Conservation (phyloP, 1,140 invertebrate genomes). For the Drosophila suzukii region DNA sequence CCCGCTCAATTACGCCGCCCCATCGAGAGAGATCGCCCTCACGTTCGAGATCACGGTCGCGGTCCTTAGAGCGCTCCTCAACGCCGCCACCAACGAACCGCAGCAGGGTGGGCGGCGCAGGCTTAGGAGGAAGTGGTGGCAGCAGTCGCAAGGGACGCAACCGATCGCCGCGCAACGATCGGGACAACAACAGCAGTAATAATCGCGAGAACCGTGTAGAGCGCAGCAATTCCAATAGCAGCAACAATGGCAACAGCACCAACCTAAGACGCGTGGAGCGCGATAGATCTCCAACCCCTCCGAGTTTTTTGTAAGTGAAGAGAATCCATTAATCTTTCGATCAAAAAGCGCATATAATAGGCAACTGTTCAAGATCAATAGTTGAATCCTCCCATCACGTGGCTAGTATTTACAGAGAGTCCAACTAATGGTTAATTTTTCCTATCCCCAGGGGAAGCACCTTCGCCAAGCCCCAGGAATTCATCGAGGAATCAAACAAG, state of each 20-base stretch:
- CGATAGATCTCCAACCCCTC: conserved; percentile 91
- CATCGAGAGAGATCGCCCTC: conserved; percentile 61
- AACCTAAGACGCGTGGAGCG: conserved; percentile 73
- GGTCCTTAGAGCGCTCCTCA: conserved; percentile 61
- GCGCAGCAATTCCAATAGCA: conserved; percentile 35
- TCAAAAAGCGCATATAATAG: too few species aligned
- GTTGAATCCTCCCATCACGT: too few species aligned
- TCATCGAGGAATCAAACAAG: conserved; percentile 94
- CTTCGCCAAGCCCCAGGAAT: conserved; percentile 86
- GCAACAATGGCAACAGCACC: conserved; percentile 38
- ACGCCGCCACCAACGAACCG: conserved; percentile 61
- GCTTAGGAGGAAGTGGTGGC: conserved; percentile 37
- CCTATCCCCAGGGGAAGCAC: conserved; percentile 72
- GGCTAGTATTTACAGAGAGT: too few species aligned
- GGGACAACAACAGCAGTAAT: conserved; percentile 59
- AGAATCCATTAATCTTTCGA: too few species aligned
- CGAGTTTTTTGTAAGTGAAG: conserved; percentile 89
- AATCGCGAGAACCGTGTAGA: conserved; percentile 51
- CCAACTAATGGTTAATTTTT: not conserved
- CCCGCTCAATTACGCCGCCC: conserved; percentile 71
- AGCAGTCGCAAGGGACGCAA: conserved; percentile 65
- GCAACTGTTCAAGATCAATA: too few species aligned
- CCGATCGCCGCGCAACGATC: conserved; percentile 75
- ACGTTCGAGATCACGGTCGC: conserved; percentile 87
- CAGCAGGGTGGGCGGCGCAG: conserved; percentile 80